Evolutionary conservation across 2,113 vertebrate genomes (phyloP).

Genomic region (Peucedramus taeniatus): DNA sequence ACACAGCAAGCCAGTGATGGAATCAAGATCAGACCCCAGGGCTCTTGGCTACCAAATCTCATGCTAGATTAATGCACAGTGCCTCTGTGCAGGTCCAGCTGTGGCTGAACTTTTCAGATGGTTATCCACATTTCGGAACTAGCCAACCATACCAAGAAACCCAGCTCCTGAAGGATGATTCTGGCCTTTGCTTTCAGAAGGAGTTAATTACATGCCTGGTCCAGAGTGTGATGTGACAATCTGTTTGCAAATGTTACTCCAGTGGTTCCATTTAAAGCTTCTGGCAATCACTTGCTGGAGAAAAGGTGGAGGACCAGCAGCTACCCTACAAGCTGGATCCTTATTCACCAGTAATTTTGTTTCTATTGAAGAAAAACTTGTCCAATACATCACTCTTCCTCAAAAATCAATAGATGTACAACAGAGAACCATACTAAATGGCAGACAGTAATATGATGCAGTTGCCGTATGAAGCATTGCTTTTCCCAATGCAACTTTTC

Average conservation of each 20-base stretch:
- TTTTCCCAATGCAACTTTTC: conserved; percentile 27
- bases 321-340: not conserved
- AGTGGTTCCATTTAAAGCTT: not conserved
- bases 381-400: conserved; percentile 13
- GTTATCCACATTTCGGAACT: not conserved
- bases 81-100: not conserved
- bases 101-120: conserved; percentile 31
- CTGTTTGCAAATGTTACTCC: not conserved
- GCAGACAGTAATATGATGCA: not conserved
- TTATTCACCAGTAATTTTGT: not conserved
- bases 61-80: not conserved
- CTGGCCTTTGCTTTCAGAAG: not conserved
- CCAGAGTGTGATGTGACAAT: not conserved
- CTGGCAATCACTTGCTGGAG: not conserved
- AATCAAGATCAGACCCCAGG: not conserved
- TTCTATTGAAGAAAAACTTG: conserved; percentile 37
- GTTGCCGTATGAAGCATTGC: conserved; percentile 27
- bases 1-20: conserved; percentile 13
- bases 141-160: not conserved
- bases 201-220: not conserved
- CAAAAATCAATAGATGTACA: conserved; percentile 45
- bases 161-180: not conserved
- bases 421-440: conserved; percentile 1
- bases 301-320: not conserved
- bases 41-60: conserved; percentile 22